Conservation (phyloP, 1,140 invertebrate species). For the Psix sp. region DNA sequence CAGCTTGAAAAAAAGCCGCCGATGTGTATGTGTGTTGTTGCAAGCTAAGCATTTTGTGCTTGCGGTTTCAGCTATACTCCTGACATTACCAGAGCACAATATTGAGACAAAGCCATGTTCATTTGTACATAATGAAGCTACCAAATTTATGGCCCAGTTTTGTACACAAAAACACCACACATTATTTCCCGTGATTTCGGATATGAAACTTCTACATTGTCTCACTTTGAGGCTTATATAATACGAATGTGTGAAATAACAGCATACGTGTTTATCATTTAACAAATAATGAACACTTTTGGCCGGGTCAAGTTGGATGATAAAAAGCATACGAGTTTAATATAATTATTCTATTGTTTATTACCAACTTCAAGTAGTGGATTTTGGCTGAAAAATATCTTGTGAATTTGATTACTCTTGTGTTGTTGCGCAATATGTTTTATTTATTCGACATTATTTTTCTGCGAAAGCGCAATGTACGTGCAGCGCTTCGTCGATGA, state of each 20-base stretch:
- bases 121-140: slow-evolving; percentile 57
- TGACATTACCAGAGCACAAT: slow-evolving; percentile 35
- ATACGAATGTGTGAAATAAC: no score
- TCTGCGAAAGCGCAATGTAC: slow-evolving; percentile 40
- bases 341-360: slow-evolving; percentile 43
- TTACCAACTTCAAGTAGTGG: slow-evolving; percentile 41
- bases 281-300: no score
- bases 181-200: slow-evolving; percentile 12
- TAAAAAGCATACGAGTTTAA: no score
- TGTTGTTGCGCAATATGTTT: slow-evolving; percentile 36
- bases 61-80: slow-evolving; percentile 45
- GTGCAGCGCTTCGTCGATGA: slow-evolving; percentile 31
- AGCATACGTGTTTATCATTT: no score
- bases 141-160: slow-evolving; percentile 46
- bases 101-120: slow-evolving; percentile 47
- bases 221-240: no score
- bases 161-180: slow-evolving; percentile 17
- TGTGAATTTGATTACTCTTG: slow-evolving; percentile 45
- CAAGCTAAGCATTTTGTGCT: slow-evolving; percentile 48
- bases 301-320: no score
- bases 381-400: slow-evolving; percentile 48
- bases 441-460: slow-evolving; percentile 35
- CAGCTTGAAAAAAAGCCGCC: slow-evolving; percentile 37
- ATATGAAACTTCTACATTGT: slow-evolving; percentile 6
- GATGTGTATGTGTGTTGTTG: slow-evolving; percentile 9